Evolutionary conservation across 1,140 invertebrate species (phyloP).

Genomic region (Pseudachorutes palmiensis): DNA sequence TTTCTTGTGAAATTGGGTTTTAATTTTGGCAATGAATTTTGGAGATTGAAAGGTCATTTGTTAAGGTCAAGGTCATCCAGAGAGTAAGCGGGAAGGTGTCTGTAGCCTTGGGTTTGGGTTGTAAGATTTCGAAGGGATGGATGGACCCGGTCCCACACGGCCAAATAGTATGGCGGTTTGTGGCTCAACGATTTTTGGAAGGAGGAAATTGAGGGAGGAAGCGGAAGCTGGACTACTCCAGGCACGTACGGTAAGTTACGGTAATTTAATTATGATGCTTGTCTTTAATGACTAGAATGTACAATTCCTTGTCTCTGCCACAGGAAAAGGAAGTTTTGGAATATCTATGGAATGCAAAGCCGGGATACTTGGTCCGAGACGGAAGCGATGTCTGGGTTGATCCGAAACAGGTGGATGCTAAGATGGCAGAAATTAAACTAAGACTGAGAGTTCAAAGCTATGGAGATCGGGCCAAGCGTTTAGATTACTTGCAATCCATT

Average conservation of each 20-base stretch:
- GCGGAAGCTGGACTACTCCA: neutral
- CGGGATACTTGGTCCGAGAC: neutral
- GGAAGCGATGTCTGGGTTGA: neutral
- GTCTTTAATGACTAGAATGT: neutral
- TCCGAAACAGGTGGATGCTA: neutral
- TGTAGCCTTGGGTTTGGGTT: too few species aligned
- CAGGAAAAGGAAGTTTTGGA: neutral
- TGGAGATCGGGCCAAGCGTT: neutral
- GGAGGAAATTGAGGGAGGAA: constrained; percentile 5
- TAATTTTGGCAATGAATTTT: too few species aligned
- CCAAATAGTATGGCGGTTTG: neutral
- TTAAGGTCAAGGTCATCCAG: too few species aligned
- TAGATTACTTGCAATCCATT: neutral
- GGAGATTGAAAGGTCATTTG: too few species aligned
- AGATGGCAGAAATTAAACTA: neutral
- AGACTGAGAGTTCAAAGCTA: neutral
- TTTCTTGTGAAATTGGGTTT: too few species aligned
- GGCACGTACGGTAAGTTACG: neutral
- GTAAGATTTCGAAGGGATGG: too few species aligned
- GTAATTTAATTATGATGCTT: too few species aligned
- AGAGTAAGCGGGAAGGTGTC: too few species aligned
- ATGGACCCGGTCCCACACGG: too few species aligned
- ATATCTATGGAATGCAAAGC: neutral
- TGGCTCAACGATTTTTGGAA: neutral
- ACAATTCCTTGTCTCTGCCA: neutral